Evolutionary conservation across 1,140 invertebrate species (phyloP).

Genomic region (Temnothorax longispinosus): DNA sequence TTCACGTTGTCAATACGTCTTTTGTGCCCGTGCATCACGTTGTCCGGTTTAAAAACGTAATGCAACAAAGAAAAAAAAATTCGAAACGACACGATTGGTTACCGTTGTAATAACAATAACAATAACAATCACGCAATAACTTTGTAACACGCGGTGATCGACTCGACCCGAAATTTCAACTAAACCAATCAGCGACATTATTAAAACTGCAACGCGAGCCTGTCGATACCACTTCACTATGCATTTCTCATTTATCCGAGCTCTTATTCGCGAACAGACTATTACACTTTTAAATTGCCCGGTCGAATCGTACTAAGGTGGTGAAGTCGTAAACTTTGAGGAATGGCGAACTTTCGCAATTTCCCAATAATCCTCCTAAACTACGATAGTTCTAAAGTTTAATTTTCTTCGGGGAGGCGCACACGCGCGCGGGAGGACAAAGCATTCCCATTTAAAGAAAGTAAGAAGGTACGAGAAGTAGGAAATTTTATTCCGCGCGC

Average conservation of each 20-base stretch:
- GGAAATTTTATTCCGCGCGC: constrained; percentile 54
- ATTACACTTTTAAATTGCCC: constrained; percentile 65
- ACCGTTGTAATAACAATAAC: neutral
- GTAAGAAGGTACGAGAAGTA: constrained; percentile 41
- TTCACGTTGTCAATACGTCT: constrained; percentile 28
- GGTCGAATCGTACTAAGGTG: constrained; percentile 48
- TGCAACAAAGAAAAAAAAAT: neutral
- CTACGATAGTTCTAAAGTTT: constrained; percentile 72
- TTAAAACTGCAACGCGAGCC: constrained; percentile 28
- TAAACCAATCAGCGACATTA: neutral
- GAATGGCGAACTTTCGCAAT: constrained; percentile 67
- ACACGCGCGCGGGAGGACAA: constrained; percentile 35
- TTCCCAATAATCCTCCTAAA: constrained; percentile 70
- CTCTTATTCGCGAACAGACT: constrained; percentile 51
- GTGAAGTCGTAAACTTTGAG: constrained; percentile 65
- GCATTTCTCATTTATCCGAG: constrained; percentile 45
- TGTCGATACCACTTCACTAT: constrained; percentile 39
- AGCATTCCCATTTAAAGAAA: constrained; percentile 65
- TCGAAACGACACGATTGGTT: neutral
- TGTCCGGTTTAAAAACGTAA: neutral
- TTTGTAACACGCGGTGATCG: neutral
- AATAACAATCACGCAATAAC: neutral
- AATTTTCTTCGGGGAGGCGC: constrained; percentile 64
- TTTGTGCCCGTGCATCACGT: constrained; percentile 2
- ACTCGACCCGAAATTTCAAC: neutral